phyloP scores from a whole-genome alignment of 2,888 invertebrate species.

The Anoncus sp. region DNA sequence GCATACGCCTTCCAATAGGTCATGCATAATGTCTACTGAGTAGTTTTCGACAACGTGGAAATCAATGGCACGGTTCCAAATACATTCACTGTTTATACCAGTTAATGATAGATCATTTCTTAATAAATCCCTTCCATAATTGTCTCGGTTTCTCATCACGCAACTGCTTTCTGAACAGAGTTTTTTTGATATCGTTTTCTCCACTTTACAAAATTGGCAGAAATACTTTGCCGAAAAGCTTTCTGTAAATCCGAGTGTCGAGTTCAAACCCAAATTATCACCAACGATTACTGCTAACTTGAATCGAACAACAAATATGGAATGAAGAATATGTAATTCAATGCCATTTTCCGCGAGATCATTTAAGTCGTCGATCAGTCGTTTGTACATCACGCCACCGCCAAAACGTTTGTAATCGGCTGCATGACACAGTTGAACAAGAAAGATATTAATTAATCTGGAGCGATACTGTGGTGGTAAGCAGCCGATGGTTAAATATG shows the following conservation, averaged over 20 bases:
- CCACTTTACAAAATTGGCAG: constrained; percentile 53
- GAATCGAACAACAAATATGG: too few species aligned
- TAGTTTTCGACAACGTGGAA: constrained; percentile 67
- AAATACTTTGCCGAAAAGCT: constrained; percentile 58
- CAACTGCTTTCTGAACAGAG: background rate
- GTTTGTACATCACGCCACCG: constrained; percentile 17
- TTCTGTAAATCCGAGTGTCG: constrained; percentile 56
- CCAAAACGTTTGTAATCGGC: constrained; percentile 33
- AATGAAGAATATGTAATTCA: too few species aligned
- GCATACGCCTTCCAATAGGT: constrained; percentile 67
- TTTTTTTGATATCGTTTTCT: constrained; percentile 13
- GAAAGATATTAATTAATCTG: constrained; percentile 35
- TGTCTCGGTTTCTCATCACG: constrained; percentile 10
- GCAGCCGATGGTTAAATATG: constrained; percentile 33
- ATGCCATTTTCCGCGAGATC: constrained; percentile 26
- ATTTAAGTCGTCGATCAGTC: constrained; percentile 29
- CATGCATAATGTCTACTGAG: constrained; percentile 71
- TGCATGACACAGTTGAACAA: constrained; percentile 29
- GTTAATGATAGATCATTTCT: constrained; percentile 42
- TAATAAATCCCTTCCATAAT: constrained; percentile 28
- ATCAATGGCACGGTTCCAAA: constrained; percentile 60
- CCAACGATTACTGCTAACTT: constrained; percentile 41
- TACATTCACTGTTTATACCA: constrained; percentile 65
- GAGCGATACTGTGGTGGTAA: constrained; percentile 21
- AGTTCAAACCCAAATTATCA: constrained; percentile 58